Conservation (phyloP, 2,888 invertebrate species). For the Eurois occulta region DNA sequence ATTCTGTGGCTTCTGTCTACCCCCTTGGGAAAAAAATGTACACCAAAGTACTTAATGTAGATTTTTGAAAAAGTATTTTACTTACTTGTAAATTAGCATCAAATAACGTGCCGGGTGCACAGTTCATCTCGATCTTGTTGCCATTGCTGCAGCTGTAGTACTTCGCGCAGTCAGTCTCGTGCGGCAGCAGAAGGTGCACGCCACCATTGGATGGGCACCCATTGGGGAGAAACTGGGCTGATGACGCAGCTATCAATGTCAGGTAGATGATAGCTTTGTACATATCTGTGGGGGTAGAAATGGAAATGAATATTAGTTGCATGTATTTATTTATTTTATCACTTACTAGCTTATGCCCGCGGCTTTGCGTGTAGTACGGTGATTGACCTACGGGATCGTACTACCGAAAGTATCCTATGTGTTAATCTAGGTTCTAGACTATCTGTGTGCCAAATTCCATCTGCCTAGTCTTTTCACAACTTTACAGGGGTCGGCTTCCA, state of each 20-base stretch:
- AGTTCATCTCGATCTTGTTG: slow-evolving; percentile 66
- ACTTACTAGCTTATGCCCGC: too few species aligned
- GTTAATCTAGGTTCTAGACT: too few species aligned
- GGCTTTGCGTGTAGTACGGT: too few species aligned
- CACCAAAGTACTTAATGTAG: too few species aligned
- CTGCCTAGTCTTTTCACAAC: too few species aligned
- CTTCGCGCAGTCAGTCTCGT: slow-evolving; percentile 75
- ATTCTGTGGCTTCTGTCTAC: too few species aligned
- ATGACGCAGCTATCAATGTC: slow-evolving; percentile 71
- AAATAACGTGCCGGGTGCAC: slow-evolving; percentile 71
- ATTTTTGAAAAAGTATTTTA: background rate
- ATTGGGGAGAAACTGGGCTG: slow-evolving; percentile 77
- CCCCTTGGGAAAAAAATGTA: too few species aligned
- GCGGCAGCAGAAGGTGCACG: slow-evolving; percentile 72
- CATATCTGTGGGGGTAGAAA: slow-evolving; percentile 68
- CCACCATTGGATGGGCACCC: slow-evolving; percentile 70
- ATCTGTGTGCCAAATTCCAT: too few species aligned
- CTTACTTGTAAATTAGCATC: slow-evolving; percentile 70
- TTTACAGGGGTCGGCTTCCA: too few species aligned
- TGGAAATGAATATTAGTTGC: background rate
- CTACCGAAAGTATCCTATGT: too few species aligned
- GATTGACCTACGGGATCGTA: too few species aligned
- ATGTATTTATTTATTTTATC: background rate
- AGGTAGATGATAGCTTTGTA: slow-evolving; percentile 70
- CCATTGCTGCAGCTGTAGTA: slow-evolving; percentile 78